Evolutionary conservation across 2,888 invertebrate species (phyloP), one percentile per base, ranked within the genome.

Genomic region (Mythimna lalbum): DNA sequence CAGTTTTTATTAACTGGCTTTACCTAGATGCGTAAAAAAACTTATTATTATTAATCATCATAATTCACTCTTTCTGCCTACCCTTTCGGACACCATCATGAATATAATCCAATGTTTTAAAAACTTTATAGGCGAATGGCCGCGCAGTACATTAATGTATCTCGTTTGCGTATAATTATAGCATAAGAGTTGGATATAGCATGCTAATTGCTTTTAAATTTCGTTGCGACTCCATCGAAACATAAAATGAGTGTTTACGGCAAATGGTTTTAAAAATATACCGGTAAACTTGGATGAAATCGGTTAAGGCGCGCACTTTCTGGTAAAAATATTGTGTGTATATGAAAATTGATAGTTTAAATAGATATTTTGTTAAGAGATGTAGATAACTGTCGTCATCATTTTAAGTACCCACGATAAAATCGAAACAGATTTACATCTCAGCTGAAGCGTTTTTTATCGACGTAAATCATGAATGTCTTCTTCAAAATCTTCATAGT

Each of bases 161-260:
- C 69, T 69, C 66, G 66, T 77, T 81, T 72, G 57, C 70, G 70
- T 62, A 80, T 80, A 83, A 82, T 80, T 84, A 82, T 69, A 74
- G 57, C 47, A 62, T 52, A 69, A 64, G 74, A 82, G 73, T 73
- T 82, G 73, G 56, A 72, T 73, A 80, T 63, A 61, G 75, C 64
- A 47, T 52, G 82, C 74, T 83, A 83, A 83, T 83, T 83, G 73
- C 80, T 78, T 69, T 69, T 60, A 53, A 76, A 84, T 80, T 84
- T 73, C 74, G 56, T 65, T 69, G 69, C 67, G 71, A 69, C 57
- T 59, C 47, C 71, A 69, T 68, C 55, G 60, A 74, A 55, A 61
- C 70, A 76, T 81, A 74, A 83, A 81, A 70, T 66, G 27, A 69
- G 57, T 64, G 63, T 79, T 79, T 83, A 81, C 71, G 62, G 60